Evolutionary conservation across 2,113 vertebrate genomes (phyloP).

Genomic region (Hypocryptadius cinnamomeus): DNA sequence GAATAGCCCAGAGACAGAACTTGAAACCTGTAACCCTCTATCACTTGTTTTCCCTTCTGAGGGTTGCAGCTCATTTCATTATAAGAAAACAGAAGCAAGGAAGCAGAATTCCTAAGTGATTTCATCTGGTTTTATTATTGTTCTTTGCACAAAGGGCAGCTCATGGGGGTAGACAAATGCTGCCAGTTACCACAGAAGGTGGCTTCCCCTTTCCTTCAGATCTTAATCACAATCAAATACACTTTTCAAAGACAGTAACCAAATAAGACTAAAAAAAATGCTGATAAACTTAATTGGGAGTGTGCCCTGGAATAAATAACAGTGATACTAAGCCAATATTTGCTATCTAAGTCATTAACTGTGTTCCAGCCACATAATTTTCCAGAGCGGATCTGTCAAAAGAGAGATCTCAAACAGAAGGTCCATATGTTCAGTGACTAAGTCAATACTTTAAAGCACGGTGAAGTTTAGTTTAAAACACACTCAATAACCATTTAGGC

Average conservation of each 20-base stretch:
- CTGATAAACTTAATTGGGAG: constrained; percentile 15
- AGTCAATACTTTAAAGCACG: constrained; percentile 4
- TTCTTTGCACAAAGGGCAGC: neutral
- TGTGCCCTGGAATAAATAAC: neutral
- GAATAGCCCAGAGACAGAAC: neutral
- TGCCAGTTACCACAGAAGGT: neutral
- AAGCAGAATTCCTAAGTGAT: neutral
- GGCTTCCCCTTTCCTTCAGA: neutral
- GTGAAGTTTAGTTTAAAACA: constrained; percentile 16
- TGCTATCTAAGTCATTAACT: constrained; percentile 8
- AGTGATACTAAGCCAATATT: neutral
- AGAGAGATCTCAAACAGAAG: constrained; percentile 2
- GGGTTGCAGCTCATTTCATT: neutral
- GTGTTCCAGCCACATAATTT: neutral
- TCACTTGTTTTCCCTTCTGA: neutral
- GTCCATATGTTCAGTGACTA: constrained; percentile 22
- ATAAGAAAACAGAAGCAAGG: neutral
- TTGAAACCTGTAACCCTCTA: neutral
- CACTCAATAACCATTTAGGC: constrained; percentile 9
- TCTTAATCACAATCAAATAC: constrained; percentile 12
- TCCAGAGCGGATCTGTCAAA: neutral
- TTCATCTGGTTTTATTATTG: neutral
- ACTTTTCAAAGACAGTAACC: neutral
- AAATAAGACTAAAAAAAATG: neutral
- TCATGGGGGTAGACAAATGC: neutral